These are phyloP conservation scores for Marronus borbonicus DNA, from an alignment of 2,888 invertebrate genomes.

Conservation along the genomic window DNA sequence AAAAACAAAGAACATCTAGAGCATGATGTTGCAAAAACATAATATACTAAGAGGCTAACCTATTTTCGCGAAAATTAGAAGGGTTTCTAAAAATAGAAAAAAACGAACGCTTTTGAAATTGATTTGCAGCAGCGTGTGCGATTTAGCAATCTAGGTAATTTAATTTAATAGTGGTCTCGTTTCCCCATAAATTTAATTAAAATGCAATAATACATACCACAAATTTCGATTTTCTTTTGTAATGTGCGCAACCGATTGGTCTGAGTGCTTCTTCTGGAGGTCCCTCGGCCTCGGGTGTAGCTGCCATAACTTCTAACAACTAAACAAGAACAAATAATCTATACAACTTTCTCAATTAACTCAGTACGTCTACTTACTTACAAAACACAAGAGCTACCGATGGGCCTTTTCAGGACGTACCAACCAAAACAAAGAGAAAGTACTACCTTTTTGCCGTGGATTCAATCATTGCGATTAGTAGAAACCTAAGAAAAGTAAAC, in stretches of 20 bases:
- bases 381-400: not conserved
- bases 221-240: conserved; percentile 88
- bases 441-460: too few species aligned
- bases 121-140: not conserved
- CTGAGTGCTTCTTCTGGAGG: conserved; percentile 70
- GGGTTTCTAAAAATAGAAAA: conserved; percentile 49
- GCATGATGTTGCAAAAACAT: conserved; percentile 37
- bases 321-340: conserved; percentile 28
- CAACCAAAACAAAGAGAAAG: not conserved
- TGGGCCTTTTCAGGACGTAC: not conserved
- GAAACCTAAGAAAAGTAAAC: too few species aligned
- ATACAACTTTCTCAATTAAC: conserved; percentile 25
- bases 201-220: conserved; percentile 76
- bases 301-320: conserved; percentile 55
- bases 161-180: conserved; percentile 24
- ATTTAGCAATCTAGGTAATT: conserved; percentile 28
- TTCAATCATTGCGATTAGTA: too few species aligned
- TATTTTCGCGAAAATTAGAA: conserved; percentile 36
- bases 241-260: conserved; percentile 85
- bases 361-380: conserved; percentile 10
- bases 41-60: conserved; percentile 30
- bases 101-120: conserved; percentile 3
- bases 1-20: conserved; percentile 61
- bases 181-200: conserved; percentile 18
- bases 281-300: conserved; percentile 66